These are phyloP conservation scores for Triops longicaudatus DNA, from an alignment of 1,140 invertebrate genomes.

Conservation along the genomic window DNA sequence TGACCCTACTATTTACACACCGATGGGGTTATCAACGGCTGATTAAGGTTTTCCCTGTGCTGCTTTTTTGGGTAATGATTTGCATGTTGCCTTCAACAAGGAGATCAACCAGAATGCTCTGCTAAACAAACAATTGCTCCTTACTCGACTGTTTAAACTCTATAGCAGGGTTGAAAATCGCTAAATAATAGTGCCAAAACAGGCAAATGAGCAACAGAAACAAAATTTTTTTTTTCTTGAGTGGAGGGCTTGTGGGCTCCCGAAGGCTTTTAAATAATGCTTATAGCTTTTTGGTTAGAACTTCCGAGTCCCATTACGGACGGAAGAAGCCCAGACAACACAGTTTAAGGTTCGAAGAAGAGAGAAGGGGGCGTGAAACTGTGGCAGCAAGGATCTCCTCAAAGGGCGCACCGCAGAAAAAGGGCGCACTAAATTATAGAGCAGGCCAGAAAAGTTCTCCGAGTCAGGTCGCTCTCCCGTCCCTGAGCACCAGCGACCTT, in stretches of 20 bases:
- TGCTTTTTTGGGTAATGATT: no score
- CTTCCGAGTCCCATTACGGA: constrained; percentile 1
- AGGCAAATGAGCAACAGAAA: neutral
- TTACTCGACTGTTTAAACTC: no score
- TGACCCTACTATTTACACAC: no score
- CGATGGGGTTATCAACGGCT: no score
- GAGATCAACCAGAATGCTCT: no score
- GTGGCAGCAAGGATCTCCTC: neutral
- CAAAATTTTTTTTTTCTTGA: no score
- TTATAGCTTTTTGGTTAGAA: neutral
- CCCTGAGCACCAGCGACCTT: neutral
- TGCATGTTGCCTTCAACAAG: no score
- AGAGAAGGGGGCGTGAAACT: neutral
- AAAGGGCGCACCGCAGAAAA: constrained; percentile 7
- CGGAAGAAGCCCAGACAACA: constrained; percentile 5
- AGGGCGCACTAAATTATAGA: neutral
- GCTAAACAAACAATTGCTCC: no score
- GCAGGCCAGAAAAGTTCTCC: neutral
- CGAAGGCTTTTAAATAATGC: neutral
- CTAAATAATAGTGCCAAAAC: neutral
- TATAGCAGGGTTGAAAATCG: neutral
- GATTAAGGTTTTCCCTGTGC: no score
- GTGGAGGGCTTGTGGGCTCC: no score
- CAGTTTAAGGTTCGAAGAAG: neutral
- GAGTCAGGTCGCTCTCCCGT: neutral